A percentile compares a stretch with the other conserved stretches of the same genome.
Conservation (phyloP, 2,797 vertebrate genomes). For the Delichon dasypus region DNA sequence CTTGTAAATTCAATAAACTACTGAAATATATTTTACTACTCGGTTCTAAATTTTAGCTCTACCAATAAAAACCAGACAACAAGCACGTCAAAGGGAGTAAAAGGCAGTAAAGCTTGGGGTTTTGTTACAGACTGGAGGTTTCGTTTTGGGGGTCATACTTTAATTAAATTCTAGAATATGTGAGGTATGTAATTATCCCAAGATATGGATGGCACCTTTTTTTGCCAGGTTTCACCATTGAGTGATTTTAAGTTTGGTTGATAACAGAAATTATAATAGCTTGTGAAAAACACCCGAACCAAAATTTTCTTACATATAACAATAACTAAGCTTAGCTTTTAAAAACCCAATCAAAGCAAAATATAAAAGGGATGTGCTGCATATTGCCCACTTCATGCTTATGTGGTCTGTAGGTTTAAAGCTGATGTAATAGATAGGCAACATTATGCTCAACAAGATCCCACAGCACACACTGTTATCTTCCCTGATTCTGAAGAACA, state of each 20-base stretch:
- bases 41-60: not conserved
- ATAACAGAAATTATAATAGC: not conserved
- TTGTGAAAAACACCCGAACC: not conserved
- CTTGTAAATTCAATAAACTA: not conserved
- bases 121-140: not conserved
- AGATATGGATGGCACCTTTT: not conserved
- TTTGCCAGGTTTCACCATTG: not conserved
- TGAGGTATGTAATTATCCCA: not conserved
- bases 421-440: not conserved
- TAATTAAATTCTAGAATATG: not conserved
- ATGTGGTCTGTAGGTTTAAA: not conserved
- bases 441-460: not conserved
- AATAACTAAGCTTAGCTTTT: not conserved
- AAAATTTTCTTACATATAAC: not conserved
- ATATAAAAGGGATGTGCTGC: not conserved
- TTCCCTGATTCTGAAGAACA: not conserved
- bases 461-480: not conserved
- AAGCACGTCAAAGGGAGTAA: not conserved
- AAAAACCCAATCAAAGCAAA: not conserved
- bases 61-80: not conserved
- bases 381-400: not conserved
- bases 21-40: not conserved
- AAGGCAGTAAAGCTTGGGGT: not conserved
- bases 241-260: not conserved
- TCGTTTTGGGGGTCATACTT: not conserved